A percentile compares a stretch with the other conserved stretches of the same genome.
Evolutionary conservation across 2,797 vertebrate genomes (phyloP).

Genomic region (Crenuchus spilurus): DNA sequence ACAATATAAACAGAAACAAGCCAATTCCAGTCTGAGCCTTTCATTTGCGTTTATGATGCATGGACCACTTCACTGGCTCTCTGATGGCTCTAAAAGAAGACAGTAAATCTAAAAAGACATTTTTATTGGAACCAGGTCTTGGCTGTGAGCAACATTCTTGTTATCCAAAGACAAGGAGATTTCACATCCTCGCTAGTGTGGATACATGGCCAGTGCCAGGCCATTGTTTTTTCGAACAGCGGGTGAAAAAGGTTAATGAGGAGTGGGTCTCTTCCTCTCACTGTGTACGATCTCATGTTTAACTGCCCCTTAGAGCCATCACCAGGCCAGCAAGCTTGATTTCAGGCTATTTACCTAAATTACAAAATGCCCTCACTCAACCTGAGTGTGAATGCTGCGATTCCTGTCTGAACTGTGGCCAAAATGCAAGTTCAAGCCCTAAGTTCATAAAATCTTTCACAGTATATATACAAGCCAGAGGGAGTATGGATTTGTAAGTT

Average conservation of each 20-base stretch:
- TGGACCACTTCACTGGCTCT: constrained; percentile 1
- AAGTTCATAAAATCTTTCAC: neutral
- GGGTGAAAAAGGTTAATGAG: constrained; percentile 40
- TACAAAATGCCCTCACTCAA: neutral
- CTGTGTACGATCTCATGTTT: constrained; percentile 35
- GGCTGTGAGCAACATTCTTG: constrained; percentile 19
- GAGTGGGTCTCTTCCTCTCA: constrained; percentile 6
- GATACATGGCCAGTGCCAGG: neutral
- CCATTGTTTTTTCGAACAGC: neutral
- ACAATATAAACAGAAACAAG: constrained; percentile 8
- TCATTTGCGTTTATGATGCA: constrained; percentile 10
- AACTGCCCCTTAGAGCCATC: constrained; percentile 38
- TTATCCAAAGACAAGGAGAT: constrained; percentile 5
- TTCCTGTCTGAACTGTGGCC: neutral
- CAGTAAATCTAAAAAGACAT: constrained; percentile 34
- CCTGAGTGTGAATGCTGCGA: neutral
- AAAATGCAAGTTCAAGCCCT: neutral
- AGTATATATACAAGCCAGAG: neutral
- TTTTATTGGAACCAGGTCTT: constrained; percentile 35
- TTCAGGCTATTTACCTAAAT: neutral
- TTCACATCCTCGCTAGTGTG: neutral
- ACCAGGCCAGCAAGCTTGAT: neutral
- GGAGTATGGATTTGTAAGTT: neutral
- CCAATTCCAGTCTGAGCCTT: constrained; percentile 18
- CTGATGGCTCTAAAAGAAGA: constrained; percentile 7